Conservation (phyloP, 2,113 vertebrate species). For the Argyrosomus japonicus region DNA sequence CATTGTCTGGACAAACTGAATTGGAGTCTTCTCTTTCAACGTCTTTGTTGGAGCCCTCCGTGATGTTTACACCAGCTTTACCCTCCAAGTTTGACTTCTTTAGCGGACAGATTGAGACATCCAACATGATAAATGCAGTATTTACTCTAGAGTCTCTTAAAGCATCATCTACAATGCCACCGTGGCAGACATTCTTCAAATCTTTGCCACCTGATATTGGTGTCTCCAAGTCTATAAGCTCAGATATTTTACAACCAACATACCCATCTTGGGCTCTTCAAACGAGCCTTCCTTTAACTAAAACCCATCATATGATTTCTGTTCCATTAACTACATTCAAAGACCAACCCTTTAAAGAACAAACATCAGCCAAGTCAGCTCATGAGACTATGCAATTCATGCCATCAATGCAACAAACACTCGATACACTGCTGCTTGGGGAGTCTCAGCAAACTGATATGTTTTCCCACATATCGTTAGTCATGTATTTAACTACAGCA, state of each 20-base stretch:
- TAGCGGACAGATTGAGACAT: neutral
- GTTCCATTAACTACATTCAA: neutral
- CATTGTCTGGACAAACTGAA: slow-evolving; percentile 22
- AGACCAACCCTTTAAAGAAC: neutral
- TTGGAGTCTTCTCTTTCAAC: slow-evolving; percentile 9
- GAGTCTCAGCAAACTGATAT: neutral
- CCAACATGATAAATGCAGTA: neutral
- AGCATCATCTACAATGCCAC: neutral
- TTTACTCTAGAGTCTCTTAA: neutral
- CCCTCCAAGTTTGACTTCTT: neutral
- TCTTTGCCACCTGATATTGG: neutral
- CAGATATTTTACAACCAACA: neutral
- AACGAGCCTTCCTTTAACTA: neutral
- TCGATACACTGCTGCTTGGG: neutral
- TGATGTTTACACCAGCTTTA: slow-evolving; percentile 15
- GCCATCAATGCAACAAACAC: neutral
- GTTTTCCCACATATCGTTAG: neutral
- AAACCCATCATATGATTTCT: neutral
- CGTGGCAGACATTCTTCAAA: neutral
- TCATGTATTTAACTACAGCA: neutral
- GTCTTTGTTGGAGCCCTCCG: neutral
- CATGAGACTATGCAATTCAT: neutral
- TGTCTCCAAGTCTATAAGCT: neutral
- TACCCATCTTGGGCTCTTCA: neutral
- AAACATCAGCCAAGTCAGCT: neutral